These are phyloP conservation scores for Melanerpes formicivorus DNA, from an alignment of 2,113 vertebrate genomes.

Conservation along the genomic window DNA sequence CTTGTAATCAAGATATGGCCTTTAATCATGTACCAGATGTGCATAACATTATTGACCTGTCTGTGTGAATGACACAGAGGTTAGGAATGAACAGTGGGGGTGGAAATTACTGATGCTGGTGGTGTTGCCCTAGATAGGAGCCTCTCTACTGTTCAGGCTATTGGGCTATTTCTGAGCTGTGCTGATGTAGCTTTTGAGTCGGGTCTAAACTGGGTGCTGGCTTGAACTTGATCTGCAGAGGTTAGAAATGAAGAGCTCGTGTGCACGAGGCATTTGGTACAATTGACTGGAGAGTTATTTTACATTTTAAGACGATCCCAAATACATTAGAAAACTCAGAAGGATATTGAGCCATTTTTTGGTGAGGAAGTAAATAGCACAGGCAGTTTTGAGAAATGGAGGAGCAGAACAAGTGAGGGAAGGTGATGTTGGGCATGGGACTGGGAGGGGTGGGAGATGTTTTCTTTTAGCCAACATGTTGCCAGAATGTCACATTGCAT, in stretches of 20 bases:
- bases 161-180: background rate
- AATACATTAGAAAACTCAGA: background rate
- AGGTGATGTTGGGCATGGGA: background rate
- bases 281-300: background rate
- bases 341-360: background rate
- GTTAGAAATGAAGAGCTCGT: accelerated
- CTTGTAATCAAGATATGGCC: background rate
- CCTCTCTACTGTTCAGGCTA: background rate
- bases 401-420: background rate
- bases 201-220: background rate
- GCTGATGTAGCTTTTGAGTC: background rate
- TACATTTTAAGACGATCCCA: background rate
- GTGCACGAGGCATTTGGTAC: background rate
- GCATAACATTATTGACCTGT: background rate
- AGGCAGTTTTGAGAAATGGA: background rate
- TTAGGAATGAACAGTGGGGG: slow-evolving; percentile 35
- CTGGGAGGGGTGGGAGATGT: background rate
- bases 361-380: slow-evolving; percentile 7
- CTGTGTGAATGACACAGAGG: background rate
- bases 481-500: background rate
- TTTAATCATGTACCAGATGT: background rate
- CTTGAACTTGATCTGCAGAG: background rate
- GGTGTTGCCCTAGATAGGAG: background rate
- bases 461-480: background rate
- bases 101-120: background rate